Evolutionary conservation across 2,113 vertebrate genomes (phyloP).

Genomic region (Oncorhynchus mykiss): DNA sequence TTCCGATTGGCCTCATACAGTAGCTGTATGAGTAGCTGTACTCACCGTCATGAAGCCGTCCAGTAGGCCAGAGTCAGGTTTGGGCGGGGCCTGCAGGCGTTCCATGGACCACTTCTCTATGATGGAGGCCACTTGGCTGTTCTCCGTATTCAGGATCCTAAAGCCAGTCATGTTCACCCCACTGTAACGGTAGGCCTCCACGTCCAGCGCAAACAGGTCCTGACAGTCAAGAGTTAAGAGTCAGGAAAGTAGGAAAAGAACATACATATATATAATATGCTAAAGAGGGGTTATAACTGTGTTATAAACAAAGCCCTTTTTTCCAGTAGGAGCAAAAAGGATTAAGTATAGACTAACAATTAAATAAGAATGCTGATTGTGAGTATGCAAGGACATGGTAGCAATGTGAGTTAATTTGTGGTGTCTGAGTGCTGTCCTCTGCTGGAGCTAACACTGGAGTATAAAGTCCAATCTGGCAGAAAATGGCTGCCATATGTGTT

Average conservation of each 20-base stretch:
- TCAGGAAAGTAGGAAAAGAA: not conserved
- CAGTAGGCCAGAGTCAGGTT: conserved; percentile 97
- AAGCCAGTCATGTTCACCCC: conserved; percentile 99
- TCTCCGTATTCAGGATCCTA: conserved; percentile 95
- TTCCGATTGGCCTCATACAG: not conserved
- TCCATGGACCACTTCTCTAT: conserved; percentile 99
- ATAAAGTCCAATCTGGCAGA: conserved; percentile 52
- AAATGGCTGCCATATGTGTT: conserved; percentile 58
- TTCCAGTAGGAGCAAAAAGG: too few species aligned
- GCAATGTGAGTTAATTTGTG: too few species aligned
- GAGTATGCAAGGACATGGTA: too few species aligned
- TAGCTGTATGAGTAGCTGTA: conserved; percentile 9
- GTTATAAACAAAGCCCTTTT: too few species aligned
- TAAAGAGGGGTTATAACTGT: not conserved
- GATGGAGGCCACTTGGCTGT: conserved; percentile 94
- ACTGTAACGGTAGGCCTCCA: conserved; percentile 95
- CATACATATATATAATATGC: not conserved
- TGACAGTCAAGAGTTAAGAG: conserved; percentile 56
- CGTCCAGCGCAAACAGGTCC: conserved; percentile 96
- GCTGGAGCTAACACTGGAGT: conserved; percentile 6
- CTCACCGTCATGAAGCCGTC: conserved; percentile 99
- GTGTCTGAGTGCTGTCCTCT: conserved; percentile 2
- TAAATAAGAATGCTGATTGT: too few species aligned
- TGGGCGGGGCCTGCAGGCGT: conserved; percentile 92
- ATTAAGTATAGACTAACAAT: too few species aligned